phyloP scores from a whole-genome alignment of 2,113 vertebrate genomes.

The Mobula hypostoma region DNA sequence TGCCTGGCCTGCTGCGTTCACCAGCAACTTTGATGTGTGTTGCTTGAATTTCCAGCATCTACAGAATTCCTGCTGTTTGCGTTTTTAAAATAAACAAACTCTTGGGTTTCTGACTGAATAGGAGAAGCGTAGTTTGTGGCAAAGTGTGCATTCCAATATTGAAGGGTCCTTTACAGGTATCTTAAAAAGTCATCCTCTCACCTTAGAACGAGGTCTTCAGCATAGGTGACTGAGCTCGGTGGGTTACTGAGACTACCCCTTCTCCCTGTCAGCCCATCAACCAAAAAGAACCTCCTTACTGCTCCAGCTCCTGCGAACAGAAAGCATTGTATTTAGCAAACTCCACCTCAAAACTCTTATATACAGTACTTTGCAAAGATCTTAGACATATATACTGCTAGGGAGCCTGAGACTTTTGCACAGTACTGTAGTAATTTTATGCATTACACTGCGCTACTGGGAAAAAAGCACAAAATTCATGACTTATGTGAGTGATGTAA shows the following conservation, averaged over 20 bases:
- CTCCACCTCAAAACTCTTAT: too few species aligned
- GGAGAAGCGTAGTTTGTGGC: not conserved
- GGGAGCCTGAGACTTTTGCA: too few species aligned
- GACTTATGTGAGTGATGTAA: too few species aligned
- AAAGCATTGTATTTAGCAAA: not conserved
- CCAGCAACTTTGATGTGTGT: too few species aligned
- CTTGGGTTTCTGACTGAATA: not conserved
- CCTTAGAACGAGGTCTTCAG: slow-evolving; percentile 45
- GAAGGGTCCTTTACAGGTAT: not conserved
- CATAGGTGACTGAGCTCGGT: slow-evolving; percentile 41
- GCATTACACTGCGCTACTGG: too few species aligned
- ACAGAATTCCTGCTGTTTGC: too few species aligned
- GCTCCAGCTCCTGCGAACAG: not conserved
- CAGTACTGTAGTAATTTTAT: too few species aligned
- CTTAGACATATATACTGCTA: too few species aligned
- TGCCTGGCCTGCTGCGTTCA: too few species aligned
- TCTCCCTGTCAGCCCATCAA: slow-evolving; percentile 45
- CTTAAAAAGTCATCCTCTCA: not conserved
- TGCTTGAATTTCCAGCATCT: too few species aligned
- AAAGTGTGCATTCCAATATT: not conserved
- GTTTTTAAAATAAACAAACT: not conserved
- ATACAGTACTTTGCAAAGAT: too few species aligned
- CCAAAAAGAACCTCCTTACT: slow-evolving; percentile 45
- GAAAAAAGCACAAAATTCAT: too few species aligned
- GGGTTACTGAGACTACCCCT: slow-evolving; percentile 39